Evolutionary conservation across 2,113 vertebrate species (phyloP).

Genomic region (Thamnophis sirtalis): DNA sequence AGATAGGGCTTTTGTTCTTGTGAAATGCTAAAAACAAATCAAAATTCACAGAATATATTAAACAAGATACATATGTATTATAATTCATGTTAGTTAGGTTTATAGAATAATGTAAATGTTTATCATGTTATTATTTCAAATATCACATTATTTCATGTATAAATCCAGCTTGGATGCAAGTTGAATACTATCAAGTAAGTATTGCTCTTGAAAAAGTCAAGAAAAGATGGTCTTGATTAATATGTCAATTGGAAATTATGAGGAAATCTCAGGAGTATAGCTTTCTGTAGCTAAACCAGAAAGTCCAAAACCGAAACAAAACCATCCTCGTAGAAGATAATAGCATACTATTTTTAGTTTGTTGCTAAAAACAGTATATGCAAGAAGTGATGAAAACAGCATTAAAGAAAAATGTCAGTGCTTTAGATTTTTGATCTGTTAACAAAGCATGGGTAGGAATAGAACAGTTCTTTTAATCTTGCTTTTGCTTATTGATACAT

Average conservation of each 20-base stretch:
- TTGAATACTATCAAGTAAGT: not conserved
- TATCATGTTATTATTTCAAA: not conserved
- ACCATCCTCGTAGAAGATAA: not conserved
- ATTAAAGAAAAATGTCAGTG: not conserved
- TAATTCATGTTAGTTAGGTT: not conserved
- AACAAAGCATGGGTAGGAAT: not conserved
- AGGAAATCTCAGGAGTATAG: not conserved
- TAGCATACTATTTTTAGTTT: not conserved
- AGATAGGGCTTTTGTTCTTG: not conserved
- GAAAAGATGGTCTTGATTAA: not conserved
- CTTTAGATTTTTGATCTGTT: not conserved
- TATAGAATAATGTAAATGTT: not conserved
- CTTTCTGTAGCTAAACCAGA: not conserved
- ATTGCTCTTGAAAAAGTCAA: not conserved
- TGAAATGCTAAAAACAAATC: not conserved
- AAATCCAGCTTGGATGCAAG: not conserved
- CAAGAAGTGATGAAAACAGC: not conserved
- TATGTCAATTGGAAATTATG: not conserved
- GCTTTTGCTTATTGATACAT: slow-evolving; percentile 18
- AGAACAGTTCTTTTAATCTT: not conserved
- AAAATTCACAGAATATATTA: not conserved
- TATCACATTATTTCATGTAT: not conserved
- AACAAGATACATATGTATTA: not conserved
- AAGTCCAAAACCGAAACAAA: not conserved
- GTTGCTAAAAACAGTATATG: not conserved